phyloP scores from a whole-genome alignment of 2,113 vertebrate genomes.

The Triplophysa tibetana region DNA sequence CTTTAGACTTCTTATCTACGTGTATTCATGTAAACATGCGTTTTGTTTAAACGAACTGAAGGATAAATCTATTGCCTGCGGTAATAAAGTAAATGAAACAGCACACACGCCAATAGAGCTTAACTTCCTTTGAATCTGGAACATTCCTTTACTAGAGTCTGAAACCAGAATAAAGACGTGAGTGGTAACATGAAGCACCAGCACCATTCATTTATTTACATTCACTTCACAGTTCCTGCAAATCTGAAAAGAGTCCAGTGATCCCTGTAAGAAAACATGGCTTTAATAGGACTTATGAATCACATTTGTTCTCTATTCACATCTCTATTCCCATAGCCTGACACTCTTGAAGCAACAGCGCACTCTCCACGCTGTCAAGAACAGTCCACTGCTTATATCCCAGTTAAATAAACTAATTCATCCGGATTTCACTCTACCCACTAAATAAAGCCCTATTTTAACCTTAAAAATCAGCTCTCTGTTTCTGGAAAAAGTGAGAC shows the following conservation, averaged over 20 bases:
- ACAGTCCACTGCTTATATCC: constrained; percentile 33
- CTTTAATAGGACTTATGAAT: constrained; percentile 14
- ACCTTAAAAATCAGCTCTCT: not conserved
- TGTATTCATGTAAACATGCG: not conserved
- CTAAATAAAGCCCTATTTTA: constrained; percentile 19
- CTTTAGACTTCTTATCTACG: not conserved
- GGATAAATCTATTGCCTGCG: not conserved
- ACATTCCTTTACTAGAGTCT: not conserved
- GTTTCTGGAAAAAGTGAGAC: not conserved
- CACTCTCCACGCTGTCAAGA: not conserved
- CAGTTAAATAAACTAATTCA: not conserved
- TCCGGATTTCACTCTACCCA: not conserved
- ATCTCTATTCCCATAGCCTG: not conserved
- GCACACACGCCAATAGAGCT: too few species aligned
- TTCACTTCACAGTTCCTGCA: not conserved
- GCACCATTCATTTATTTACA: not conserved
- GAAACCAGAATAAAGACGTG: not conserved
- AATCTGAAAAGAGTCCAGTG: constrained; percentile 14
- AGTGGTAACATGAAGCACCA: not conserved
- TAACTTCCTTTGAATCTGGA: not conserved
- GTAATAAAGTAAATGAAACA: too few species aligned
- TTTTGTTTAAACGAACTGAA: not conserved
- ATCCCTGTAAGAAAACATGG: not conserved
- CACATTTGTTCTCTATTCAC: constrained; percentile 28
- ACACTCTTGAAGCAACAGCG: constrained; percentile 30